phyloP scores from a whole-genome alignment of 92 coral and sea anemone species.

The Pocillopora grandis region DNA sequence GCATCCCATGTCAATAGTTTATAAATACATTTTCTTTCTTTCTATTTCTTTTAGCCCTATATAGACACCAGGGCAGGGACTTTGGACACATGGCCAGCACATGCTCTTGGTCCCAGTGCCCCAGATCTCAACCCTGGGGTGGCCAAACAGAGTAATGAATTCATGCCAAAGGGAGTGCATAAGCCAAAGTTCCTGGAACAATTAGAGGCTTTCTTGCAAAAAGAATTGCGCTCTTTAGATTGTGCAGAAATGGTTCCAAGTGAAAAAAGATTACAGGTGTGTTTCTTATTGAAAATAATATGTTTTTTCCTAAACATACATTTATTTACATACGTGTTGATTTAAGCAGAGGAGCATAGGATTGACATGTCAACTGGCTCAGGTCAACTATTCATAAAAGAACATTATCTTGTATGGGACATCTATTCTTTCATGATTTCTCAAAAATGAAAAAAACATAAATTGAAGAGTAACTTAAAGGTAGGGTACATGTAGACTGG shows the following conservation, averaged over 20 bases:
- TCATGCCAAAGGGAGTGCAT: conserved; percentile 96
- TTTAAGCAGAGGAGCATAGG: too few relatives aligned
- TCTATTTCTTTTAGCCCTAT: conserved; percentile 60
- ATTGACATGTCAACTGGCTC: too few relatives aligned
- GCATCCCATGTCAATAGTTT: too few relatives aligned
- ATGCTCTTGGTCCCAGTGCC: conserved; percentile 93
- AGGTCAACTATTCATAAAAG: too few relatives aligned
- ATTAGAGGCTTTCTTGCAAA: conserved; percentile 92
- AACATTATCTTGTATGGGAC: too few relatives aligned
- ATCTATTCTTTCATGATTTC: too few relatives aligned
- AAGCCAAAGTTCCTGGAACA: conserved; percentile 97
- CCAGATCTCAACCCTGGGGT: conserved; percentile 85
- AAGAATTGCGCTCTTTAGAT: conserved; percentile 87
- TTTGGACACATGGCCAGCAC: conserved; percentile 99
- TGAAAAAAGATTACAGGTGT: conserved; percentile 93
- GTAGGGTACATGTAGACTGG: too few relatives aligned
- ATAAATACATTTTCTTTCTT: too few relatives aligned
- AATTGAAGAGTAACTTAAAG: too few relatives aligned
- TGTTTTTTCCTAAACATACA: neutral
- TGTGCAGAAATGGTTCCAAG: conserved; percentile 94
- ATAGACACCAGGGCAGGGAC: conserved; percentile 92
- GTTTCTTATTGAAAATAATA: neutral
- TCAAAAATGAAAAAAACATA: too few relatives aligned
- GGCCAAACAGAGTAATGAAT: conserved; percentile 78
- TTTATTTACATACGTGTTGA: too few relatives aligned